Percentiles rank a stretch among this genome's conserved stretches.
phyloP scores from a whole-genome alignment of 2,797 vertebrate species.

The Phalloptychus januarius region DNA sequence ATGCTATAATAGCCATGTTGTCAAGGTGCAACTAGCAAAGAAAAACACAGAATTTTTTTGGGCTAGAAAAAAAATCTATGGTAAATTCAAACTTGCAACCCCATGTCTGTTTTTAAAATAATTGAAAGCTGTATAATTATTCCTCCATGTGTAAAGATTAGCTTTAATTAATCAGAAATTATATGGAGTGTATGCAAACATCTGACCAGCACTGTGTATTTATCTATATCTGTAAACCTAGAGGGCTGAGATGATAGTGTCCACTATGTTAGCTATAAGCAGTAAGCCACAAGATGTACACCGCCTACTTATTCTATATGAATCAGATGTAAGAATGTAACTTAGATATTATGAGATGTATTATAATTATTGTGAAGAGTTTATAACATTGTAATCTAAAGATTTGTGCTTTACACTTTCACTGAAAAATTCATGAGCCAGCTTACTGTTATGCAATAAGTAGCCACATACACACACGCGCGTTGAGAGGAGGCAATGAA shows the following conservation, averaged over 20 bases:
- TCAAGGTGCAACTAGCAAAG: neutral
- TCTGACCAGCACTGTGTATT: slow-evolving; percentile 12
- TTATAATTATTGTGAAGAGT: slow-evolving; percentile 74
- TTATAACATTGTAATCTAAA: slow-evolving; percentile 74
- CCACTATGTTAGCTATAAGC: slow-evolving; percentile 56
- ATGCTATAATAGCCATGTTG: neutral
- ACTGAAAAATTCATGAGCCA: slow-evolving; percentile 69
- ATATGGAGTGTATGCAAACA: neutral
- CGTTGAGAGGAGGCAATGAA: slow-evolving; percentile 25
- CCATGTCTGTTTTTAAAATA: neutral
- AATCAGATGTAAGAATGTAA: slow-evolving; percentile 83
- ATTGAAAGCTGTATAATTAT: neutral
- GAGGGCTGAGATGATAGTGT: slow-evolving; percentile 56
- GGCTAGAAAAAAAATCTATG: neutral
- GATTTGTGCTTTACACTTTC: slow-evolving; percentile 69
- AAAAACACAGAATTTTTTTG: neutral
- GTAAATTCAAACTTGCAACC: neutral
- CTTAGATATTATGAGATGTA: slow-evolving; percentile 76
- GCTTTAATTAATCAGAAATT: neutral
- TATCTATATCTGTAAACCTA: slow-evolving; percentile 60
- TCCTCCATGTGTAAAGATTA: neutral
- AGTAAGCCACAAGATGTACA: slow-evolving; percentile 71
- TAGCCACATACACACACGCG: slow-evolving; percentile 53
- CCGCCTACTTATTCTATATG: slow-evolving; percentile 72
- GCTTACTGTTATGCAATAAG: slow-evolving; percentile 83